Evolutionary conservation across 1,140 invertebrate species (phyloP), one percentile per base, ranked within the genome.

Genomic region (Medauroidea extradentata): DNA sequence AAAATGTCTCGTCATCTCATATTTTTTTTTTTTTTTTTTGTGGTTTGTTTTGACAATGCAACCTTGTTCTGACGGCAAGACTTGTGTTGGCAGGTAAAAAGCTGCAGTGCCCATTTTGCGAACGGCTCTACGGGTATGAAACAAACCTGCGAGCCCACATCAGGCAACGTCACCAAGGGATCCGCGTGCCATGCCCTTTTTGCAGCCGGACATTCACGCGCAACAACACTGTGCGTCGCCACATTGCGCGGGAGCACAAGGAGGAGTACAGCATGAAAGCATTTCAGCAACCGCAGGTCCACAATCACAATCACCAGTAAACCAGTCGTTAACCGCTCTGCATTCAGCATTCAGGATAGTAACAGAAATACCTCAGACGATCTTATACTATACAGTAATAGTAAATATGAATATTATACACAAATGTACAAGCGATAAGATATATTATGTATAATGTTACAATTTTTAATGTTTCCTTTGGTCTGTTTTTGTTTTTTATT

Each of bases 121-220:
- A 94, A 74, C 83, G 91, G 67, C 79, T 93, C n/a, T 94, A 94
- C 74, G 90, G 91, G 39, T 94, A 94, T 73, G 91, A 94, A 79
- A 94, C 91, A 70, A 94, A 94, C 72, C 76, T 94, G 67, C 84
- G 91, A 42, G 91, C 91, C 43, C 91, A 94, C 75, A 93, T 94
- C 70, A 78, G 91, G 48, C 91, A 93, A 71, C 84, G 91, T 67
- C 91, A 94, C 75, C 91, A 93, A 76, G 91, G 91, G 42, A 93
- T 93, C 62, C 82, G 90, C 9, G 90, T 93, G 66, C 90, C 89
- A 3, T 93, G 90, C 73, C 91, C 90, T 21, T 91, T 89, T 74
- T 93, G 90, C 75, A 80, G 86, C 67, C 85, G 91, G 54, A 93
- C 91, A n/a, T 94, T 94, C 76, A 94, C 91, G 55, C 83, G 91